Percentiles rank a stretch among this genome's conserved stretches.
Evolutionary conservation across 2,888 invertebrate genomes (phyloP).

Genomic region (Epirrhoe tristata): DNA sequence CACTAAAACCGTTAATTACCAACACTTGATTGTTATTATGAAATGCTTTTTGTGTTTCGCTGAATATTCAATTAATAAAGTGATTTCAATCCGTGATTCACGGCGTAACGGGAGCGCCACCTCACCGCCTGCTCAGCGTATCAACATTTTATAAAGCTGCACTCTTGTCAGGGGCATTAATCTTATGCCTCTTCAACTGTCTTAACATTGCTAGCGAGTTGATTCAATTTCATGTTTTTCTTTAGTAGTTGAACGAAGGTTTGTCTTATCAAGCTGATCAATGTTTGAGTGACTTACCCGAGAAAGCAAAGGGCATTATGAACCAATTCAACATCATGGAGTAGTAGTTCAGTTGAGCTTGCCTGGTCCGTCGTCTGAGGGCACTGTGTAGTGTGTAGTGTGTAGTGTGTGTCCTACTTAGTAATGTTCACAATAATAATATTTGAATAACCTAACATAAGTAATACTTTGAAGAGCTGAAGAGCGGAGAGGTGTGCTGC

Average conservation of each 20-base stretch:
- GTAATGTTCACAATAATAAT: too few species aligned
- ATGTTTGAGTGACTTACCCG: not conserved
- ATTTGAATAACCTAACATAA: too few species aligned
- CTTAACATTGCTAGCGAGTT: too few species aligned
- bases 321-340: not conserved
- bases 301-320: not conserved
- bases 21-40: conserved; percentile 28
- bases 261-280: not conserved
- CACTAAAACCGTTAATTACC: conserved; percentile 38
- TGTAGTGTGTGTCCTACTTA: too few species aligned
- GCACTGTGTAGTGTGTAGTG: too few species aligned
- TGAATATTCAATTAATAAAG: conserved; percentile 23
- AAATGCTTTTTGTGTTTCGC: conserved; percentile 31
- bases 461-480: too few species aligned
- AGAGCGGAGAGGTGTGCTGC: not conserved
- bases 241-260: not conserved
- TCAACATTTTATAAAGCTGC: too few species aligned
- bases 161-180: too few species aligned
- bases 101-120: conserved; percentile 20
- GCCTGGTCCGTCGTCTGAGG: too few species aligned
- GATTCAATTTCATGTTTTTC: not conserved
- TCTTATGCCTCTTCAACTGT: too few species aligned
- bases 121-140: not conserved
- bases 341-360: too few species aligned
- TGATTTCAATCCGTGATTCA: conserved; percentile 29